phyloP scores from a whole-genome alignment of 2,113 vertebrate genomes.

The Nipponia nippon region DNA sequence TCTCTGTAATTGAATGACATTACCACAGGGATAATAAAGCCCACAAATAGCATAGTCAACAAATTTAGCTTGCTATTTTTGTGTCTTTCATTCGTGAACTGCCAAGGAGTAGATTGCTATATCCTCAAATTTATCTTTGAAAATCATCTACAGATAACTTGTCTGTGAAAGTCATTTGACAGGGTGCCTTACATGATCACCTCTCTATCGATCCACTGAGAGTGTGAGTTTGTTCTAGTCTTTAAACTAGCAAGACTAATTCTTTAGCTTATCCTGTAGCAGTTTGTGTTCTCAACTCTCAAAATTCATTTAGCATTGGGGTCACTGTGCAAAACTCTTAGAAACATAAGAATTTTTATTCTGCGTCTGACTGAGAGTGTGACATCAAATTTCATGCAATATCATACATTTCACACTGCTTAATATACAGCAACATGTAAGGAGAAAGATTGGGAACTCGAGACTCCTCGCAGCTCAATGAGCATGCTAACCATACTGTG shows the following conservation, averaged over 20 bases:
- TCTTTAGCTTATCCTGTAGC: not conserved
- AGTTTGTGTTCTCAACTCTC: not conserved
- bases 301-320: not conserved
- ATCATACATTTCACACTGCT: not conserved
- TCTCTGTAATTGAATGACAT: not conserved
- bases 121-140: conserved; percentile 8
- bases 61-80: conserved; percentile 48
- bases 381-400: not conserved
- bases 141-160: conserved; percentile 42
- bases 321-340: not conserved
- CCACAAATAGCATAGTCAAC: conserved; percentile 24
- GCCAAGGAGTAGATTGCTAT: conserved; percentile 22
- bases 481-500: not conserved
- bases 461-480: not conserved
- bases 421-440: not conserved
- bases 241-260: not conserved
- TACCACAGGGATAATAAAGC: not conserved
- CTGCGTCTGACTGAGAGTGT: not conserved
- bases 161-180: conserved; percentile 8
- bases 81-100: conserved; percentile 14
- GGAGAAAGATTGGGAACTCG: not conserved
- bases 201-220: not conserved
- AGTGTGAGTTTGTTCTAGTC: not conserved
- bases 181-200: not conserved
- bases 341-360: not conserved